Evolutionary conservation across 2,888 invertebrate species (phyloP).

Genomic region (Gymnoscelis rufifasciata): DNA sequence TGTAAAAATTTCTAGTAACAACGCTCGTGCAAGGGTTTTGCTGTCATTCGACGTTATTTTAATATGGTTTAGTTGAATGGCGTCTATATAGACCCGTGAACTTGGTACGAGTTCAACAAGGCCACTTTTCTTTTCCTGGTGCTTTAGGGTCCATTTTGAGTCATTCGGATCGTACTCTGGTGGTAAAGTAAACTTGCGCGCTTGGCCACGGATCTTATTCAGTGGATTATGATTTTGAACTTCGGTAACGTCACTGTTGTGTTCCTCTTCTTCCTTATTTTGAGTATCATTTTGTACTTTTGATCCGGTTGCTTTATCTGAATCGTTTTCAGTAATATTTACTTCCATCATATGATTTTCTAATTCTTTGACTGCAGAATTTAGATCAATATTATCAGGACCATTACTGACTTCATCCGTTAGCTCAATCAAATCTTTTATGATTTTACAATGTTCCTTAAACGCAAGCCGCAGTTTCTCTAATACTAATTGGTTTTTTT

Average conservation of each 20-base stretch:
- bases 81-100: conserved; percentile 4
- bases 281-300: too few relatives aligned
- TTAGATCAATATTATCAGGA: neutral
- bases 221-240: neutral
- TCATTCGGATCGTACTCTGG: neutral
- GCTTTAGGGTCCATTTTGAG: conserved; percentile 6
- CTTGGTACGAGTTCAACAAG: conserved; percentile 3
- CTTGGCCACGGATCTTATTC: neutral
- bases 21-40: conserved; percentile 4
- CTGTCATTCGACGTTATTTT: conserved; percentile 3
- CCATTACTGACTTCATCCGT: neutral
- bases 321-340: neutral
- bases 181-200: conserved; percentile 1
- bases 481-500: neutral
- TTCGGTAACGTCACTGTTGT: neutral
- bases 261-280: neutral
- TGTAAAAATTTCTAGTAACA: neutral
- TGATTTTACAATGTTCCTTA: neutral
- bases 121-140: conserved; percentile 2
- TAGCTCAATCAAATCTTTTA: neutral
- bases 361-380: neutral
- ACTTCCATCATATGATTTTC: neutral
- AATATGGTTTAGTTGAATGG: conserved; percentile 1
- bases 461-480: neutral
- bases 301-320: too few relatives aligned